phyloP scores from a whole-genome alignment of 2,888 invertebrate species.

The Tolmerus cingulatus region DNA sequence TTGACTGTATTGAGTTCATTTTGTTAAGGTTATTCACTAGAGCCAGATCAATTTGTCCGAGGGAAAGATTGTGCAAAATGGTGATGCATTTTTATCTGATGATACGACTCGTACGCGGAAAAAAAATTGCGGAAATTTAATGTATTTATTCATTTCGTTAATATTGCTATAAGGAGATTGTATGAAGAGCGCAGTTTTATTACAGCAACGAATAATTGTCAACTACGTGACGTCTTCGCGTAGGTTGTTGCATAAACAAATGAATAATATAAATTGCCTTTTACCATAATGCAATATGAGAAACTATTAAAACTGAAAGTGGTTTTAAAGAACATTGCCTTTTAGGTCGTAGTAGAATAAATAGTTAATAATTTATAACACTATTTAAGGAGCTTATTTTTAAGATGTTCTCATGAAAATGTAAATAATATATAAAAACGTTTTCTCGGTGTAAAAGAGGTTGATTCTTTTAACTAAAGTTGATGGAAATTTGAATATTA shows the following conservation, averaged over 20 bases:
- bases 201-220: neutral
- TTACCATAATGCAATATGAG: neutral
- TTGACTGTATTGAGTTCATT: neutral
- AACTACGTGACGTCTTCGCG: neutral
- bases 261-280: neutral
- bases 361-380: neutral
- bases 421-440: neutral
- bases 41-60: neutral
- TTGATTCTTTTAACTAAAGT: neutral
- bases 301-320: neutral
- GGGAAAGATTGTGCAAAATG: neutral
- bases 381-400: neutral
- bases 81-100: neutral
- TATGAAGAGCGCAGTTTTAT: neutral
- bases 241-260: neutral
- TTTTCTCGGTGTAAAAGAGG: neutral
- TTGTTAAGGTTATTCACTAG: neutral
- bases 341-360: neutral
- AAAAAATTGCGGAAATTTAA: neutral
- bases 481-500: neutral
- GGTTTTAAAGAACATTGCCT: neutral
- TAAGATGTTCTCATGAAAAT: neutral
- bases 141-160: neutral
- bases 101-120: neutral
- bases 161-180: neutral